phyloP scores from a whole-genome alignment of 1,140 invertebrate species.

The Calephelis nemesis region DNA sequence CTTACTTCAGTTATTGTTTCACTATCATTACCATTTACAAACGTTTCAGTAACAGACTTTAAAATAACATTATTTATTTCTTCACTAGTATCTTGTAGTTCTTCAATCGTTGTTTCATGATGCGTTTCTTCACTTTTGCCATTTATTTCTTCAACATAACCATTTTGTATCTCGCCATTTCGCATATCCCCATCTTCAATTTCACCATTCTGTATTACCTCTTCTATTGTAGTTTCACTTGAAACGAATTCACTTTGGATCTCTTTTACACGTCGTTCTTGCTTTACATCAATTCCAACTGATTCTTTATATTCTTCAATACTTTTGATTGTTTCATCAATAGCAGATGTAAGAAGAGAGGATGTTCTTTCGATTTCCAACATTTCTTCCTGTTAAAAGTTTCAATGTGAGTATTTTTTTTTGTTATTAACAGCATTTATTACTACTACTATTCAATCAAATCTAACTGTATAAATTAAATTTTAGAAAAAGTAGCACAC shows the following conservation, averaged over 20 bases:
- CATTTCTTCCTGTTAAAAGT: conserved; percentile 54
- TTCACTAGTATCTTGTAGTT: neutral
- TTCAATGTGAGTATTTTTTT: neutral
- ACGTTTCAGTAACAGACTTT: too few relatives aligned
- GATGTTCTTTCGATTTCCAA: conserved; percentile 60
- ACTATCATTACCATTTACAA: conserved; percentile 21
- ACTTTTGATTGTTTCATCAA: conserved; percentile 59
- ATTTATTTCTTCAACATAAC: neutral
- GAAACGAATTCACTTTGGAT: conserved; percentile 12
- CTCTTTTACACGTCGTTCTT: conserved; percentile 15
- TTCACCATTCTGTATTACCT: conserved; percentile 12
- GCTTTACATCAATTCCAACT: conserved; percentile 29
- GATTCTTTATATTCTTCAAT: conserved; percentile 67
- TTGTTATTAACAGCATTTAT: neutral
- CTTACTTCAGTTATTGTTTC: conserved; percentile 12
- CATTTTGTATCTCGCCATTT: neutral
- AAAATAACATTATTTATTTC: neutral
- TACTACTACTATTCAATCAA: neutral
- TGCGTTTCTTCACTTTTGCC: neutral
- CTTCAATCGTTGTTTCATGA: neutral
- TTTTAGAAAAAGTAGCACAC: too few relatives aligned
- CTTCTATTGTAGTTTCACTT: conserved; percentile 3
- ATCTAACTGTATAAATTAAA: neutral
- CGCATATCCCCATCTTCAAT: too few relatives aligned
- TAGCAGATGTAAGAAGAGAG: conserved; percentile 58